Evolutionary conservation across 2,113 vertebrate species (phyloP), one percentile per base, ranked within the genome.

Genomic region (Dromaius novaehollandiae): DNA sequence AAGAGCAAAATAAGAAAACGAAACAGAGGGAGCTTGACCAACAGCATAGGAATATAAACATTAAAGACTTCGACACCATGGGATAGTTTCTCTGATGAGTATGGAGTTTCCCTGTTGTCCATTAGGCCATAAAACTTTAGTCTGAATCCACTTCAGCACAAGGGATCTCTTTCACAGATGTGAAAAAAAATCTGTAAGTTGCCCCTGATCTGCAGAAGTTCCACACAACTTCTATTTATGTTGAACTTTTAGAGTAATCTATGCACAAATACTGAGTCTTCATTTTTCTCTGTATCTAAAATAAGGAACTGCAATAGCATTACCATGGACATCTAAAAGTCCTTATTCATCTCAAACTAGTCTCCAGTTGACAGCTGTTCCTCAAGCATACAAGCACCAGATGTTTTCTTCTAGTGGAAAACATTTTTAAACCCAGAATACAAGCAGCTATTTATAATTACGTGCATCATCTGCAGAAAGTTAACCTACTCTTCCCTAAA

Each of bases 221-320:
- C 63, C 32, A 11, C 9, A 82, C 25, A 30, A 13, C 34, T 70
- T 34, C 66, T 40, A 70, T 68, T 42, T 19, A 69, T 15, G 3
- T 0, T 25, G 8, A 60, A 18, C 17, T 76, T 56, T 87, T 21
- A 61, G 50, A 85, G 91, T 3, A 77, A 53, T 13, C 75, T 81
- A 32, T 4, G 36, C 5, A 75, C 9, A 34, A 28, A 19, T 16
- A 76, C 0, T 26, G 10, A 61, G 32, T 26, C 21, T 48, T 66
- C 70, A 38, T 1, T 21, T 9, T 42, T 17, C 56, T 75, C 69
- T 44, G 60, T 30, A 6, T 16, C 19, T 13, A 63, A 60, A 32
- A 11, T 7, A 36, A 56, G 22, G 55, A 76, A 80, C 17, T 1
- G 18, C 9, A 38, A 5, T 0, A 13, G n/a, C 42, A 8, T 34